phyloP scores from a whole-genome alignment of 2,797 vertebrate genomes.

The Alcedo quadribrachys region DNA sequence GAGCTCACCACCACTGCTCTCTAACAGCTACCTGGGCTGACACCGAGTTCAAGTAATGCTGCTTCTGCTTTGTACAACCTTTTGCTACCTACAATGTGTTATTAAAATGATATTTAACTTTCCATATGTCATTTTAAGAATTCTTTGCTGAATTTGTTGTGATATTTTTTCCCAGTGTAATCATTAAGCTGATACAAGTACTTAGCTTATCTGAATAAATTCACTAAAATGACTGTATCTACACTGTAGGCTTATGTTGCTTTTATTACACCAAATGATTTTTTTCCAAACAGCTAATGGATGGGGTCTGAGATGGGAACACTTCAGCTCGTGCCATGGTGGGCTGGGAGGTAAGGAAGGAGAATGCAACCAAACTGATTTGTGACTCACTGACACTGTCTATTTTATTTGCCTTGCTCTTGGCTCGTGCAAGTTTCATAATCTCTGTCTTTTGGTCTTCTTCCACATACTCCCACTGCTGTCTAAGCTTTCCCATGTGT shows the following conservation, averaged over 20 bases:
- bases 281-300: background rate
- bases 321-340: background rate
- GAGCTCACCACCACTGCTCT: background rate
- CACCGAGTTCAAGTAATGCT: background rate
- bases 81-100: background rate
- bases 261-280: background rate
- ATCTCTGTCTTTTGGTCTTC: background rate
- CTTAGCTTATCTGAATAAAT: background rate
- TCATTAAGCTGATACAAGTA: background rate
- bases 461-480: background rate
- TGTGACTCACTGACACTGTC: background rate
- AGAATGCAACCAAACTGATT: background rate
- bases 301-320: background rate
- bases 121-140: background rate
- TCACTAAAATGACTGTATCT: background rate
- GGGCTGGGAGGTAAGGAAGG: background rate
- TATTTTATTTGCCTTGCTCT: background rate
- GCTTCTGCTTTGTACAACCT: background rate
- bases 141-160: background rate
- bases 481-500: background rate
- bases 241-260: background rate
- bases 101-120: background rate
- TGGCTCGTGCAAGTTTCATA: background rate
- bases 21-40: background rate
- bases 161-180: background rate